Percentiles rank a stretch among this genome's conserved stretches.
phyloP scores from a whole-genome alignment of 2,888 invertebrate species.

The Harpagoxenus sublaevis region DNA sequence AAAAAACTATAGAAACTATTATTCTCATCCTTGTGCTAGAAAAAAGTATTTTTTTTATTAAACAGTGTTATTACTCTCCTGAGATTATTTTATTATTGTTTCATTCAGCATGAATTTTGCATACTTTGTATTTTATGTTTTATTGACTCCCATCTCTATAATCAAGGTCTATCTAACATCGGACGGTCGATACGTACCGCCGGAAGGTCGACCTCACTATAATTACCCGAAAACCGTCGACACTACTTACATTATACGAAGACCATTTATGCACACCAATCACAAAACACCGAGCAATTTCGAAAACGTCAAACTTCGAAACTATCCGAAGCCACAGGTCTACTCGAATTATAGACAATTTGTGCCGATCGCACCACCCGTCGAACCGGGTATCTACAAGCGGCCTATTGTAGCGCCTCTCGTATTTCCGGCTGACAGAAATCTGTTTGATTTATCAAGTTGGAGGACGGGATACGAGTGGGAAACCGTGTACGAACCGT shows the following conservation, averaged over 20 bases:
- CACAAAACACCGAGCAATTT: constrained; percentile 46
- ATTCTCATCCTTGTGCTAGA: no score
- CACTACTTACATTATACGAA: constrained; percentile 88
- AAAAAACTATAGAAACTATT: no score
- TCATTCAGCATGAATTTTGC: not conserved
- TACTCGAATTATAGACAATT: constrained; percentile 71
- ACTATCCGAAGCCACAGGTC: constrained; percentile 68
- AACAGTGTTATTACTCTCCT: not conserved
- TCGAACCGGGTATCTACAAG: constrained; percentile 74
- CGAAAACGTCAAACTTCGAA: constrained; percentile 47
- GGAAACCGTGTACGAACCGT: constrained; percentile 75
- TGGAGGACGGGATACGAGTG: constrained; percentile 79
- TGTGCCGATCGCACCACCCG: constrained; percentile 59
- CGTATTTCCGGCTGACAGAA: constrained; percentile 71
- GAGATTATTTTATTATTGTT: constrained; percentile 2
- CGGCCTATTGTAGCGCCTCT: constrained; percentile 76
- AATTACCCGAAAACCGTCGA: constrained; percentile 87
- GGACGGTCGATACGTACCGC: constrained; percentile 87
- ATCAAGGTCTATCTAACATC: constrained; percentile 86
- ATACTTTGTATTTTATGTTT: not conserved
- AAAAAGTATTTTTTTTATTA: no score
- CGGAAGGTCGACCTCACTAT: constrained; percentile 87
- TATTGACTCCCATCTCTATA: not conserved
- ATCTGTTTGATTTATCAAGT: constrained; percentile 63
- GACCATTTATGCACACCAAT: constrained; percentile 74